Evolutionary conservation across 2,888 invertebrate species (phyloP).

Genomic region (Xestobium rufovillosum): DNA sequence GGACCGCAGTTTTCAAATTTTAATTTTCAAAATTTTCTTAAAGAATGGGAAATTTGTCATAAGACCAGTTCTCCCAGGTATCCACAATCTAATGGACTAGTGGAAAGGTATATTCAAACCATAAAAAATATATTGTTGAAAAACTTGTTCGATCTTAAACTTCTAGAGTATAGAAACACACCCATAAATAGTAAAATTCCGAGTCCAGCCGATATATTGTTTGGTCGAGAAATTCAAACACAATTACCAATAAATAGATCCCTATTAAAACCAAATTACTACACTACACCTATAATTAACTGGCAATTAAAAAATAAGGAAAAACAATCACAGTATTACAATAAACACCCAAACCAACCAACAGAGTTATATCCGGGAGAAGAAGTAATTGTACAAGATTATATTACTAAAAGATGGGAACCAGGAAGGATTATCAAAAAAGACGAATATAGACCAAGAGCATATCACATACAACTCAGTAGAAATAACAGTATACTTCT

Average conservation of each 20-base stretch:
- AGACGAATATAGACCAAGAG: conserved; percentile 2
- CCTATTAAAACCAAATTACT: neutral
- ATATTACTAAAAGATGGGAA: neutral
- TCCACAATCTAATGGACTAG: conserved; percentile 21
- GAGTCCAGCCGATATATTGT: conserved; percentile 16
- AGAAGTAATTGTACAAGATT: conserved; percentile 9
- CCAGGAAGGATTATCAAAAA: conserved; percentile 7
- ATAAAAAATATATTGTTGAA: conserved; percentile 21
- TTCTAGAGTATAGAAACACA: conserved; percentile 12
- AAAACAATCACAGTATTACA: conserved; percentile 4
- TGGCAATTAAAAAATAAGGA: too few relatives aligned
- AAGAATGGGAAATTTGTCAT: conserved; percentile 18
- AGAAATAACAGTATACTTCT: neutral
- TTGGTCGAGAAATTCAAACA: conserved; percentile 7
- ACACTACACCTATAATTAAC: too few relatives aligned
- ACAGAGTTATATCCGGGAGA: conserved; percentile 6
- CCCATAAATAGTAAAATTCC: conserved; percentile 2
- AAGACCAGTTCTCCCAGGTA: conserved; percentile 19
- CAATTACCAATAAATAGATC: neutral
- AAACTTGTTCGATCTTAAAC: conserved; percentile 7
- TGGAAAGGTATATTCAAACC: conserved; percentile 22
- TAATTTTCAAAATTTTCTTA: conserved; percentile 3
- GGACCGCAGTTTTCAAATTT: conserved; percentile 6
- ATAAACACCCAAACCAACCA: conserved; percentile 6
- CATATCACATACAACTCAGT: neutral